Base-by-base conservation (phyloP, 2,888 invertebrate species). In the Gerris lacustris region DNA sequence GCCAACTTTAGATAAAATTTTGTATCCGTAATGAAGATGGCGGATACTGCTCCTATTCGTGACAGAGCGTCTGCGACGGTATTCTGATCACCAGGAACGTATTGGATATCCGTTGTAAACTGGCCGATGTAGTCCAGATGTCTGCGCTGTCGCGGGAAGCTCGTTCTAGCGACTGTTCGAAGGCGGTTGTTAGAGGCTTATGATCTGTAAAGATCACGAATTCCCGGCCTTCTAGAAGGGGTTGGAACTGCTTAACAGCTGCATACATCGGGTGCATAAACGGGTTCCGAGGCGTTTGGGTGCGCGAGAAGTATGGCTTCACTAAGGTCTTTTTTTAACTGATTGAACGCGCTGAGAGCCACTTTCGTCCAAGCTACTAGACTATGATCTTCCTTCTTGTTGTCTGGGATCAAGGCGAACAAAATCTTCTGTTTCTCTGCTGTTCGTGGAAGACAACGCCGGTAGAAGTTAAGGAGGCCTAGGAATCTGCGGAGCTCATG, bases 381-480 rank as follows among this genome's bases (percentile, higher is more conserved):
- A 0, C 55, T 55, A 0, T 77, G 75, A 4, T 77, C 76, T 17
- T 77, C 76, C 44, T 71, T 71, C 47, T n/a, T 47, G 47, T 47
- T 47, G 47, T 47, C 47, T 7, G 47, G 47, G 11, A 47, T 47
- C 6, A 47, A 11, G 11, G 68, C 45, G 68, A 66, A 67, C n/a
- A 75, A 66, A 6, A 66, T 68, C 18, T 63, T 66, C 45, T 70
- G 79, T 5, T 73, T 71, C 45, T 74, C 43, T 4, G 80, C 79
- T 6, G 80, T 78, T 5, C 77, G 44, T 2, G 79, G 78, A 0
- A 81, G 73, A n/a, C 77, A 80, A 6, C 77, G 70, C 4, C 80
- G 70, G 66, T 79, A 80, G 73, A 79, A 79, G 71, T 79, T 80
- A 0, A 79, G n/a, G 77, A 79, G 78, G 0, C 79, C 79, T 0